These are phyloP conservation scores for Drosophila lini DNA, from an alignment of 1,140 invertebrate genomes.

Conservation along the genomic window DNA sequence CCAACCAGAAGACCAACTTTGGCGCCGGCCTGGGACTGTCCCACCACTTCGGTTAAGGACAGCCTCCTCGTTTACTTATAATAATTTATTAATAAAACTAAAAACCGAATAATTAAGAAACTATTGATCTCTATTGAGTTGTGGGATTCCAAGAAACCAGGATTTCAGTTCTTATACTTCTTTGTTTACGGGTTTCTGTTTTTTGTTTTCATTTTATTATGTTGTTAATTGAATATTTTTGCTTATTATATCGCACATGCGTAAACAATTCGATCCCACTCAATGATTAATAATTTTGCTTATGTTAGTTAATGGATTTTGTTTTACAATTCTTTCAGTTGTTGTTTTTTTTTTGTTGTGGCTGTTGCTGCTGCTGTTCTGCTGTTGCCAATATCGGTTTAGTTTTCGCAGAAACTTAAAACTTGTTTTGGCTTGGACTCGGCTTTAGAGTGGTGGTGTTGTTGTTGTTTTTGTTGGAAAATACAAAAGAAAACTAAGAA, in stretches of 20 bases:
- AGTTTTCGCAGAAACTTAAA: conserved; percentile 53
- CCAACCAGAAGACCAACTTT: conserved; percentile 57
- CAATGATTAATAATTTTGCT: conserved; percentile 69
- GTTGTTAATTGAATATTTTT: conserved; percentile 75
- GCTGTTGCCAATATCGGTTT: conserved; percentile 46
- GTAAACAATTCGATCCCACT: conserved; percentile 58
- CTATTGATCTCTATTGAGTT: no score
- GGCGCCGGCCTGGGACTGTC: conserved; percentile 64
- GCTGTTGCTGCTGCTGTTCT: conserved; percentile 36
- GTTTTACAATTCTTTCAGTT: conserved; percentile 25
- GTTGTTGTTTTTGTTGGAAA: conserved; percentile 26
- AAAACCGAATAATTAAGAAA: neutral
- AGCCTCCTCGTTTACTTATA: neutral
- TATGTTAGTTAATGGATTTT: conserved; percentile 61
- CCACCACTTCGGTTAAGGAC: conserved; percentile 62
- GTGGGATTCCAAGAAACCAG: neutral
- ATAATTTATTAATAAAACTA: conserved; percentile 40
- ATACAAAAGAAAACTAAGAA: conserved; percentile 48
- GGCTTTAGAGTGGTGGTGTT: conserved; percentile 10
- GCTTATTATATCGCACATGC: conserved; percentile 63
- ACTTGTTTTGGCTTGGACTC: conserved; percentile 33
- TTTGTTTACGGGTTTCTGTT: conserved; percentile 22
- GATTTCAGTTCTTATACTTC: neutral
- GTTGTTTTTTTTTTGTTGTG: conserved; percentile 39
- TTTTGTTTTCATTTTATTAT: conserved; percentile 58